Evolutionary conservation across 1,140 invertebrate genomes (phyloP).

Genomic region (Bombus fervidus): DNA sequence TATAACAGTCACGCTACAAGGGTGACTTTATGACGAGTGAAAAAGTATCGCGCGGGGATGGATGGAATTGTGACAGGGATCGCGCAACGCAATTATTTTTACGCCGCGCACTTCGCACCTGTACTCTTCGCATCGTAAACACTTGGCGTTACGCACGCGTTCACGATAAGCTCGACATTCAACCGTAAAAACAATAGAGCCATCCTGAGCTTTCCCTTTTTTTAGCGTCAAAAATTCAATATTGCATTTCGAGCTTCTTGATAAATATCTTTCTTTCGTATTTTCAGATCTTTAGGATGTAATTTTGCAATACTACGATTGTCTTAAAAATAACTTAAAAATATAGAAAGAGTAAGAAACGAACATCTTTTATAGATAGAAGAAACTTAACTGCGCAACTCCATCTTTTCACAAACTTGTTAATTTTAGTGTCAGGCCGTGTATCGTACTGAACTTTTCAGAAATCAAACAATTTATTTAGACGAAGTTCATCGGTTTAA

Average conservation of each 20-base stretch:
- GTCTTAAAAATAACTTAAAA: too few relatives aligned
- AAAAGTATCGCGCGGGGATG: constrained; percentile 47
- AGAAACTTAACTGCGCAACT: too few relatives aligned
- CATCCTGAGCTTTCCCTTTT: neutral
- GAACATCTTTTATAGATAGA: too few relatives aligned
- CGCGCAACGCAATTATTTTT: constrained; percentile 60
- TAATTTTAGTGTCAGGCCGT: too few relatives aligned
- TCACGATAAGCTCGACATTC: constrained; percentile 1
- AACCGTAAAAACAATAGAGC: constrained; percentile 5
- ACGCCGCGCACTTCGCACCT: constrained; percentile 56
- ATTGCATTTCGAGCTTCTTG: neutral
- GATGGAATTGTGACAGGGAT: constrained; percentile 54
- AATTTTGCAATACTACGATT: too few relatives aligned
- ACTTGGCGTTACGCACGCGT: constrained; percentile 9
- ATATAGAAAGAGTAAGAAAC: too few relatives aligned
- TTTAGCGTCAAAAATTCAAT: neutral
- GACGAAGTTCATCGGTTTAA: too few relatives aligned
- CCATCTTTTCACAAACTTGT: too few relatives aligned
- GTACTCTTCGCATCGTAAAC: constrained; percentile 59
- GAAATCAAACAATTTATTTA: too few relatives aligned
- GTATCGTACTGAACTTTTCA: too few relatives aligned
- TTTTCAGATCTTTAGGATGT: neutral
- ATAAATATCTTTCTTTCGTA: neutral
- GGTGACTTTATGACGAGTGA: constrained; percentile 66
- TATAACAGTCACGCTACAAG: constrained; percentile 55